These are phyloP conservation scores for Petromus typicus DNA, from an alignment of 2,113 vertebrate genomes.

Conservation along the genomic window DNA sequence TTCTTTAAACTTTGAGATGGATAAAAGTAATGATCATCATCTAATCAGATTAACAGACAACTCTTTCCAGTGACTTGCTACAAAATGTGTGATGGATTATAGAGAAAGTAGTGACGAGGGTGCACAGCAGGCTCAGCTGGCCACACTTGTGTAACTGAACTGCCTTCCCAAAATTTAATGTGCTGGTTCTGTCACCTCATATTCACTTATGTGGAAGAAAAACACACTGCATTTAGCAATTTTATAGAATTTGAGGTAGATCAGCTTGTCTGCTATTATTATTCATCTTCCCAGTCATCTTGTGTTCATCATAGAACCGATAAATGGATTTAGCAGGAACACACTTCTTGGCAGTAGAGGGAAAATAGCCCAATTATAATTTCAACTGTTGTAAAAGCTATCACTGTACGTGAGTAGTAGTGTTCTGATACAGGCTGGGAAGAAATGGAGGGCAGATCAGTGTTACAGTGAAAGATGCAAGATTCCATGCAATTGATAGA, in stretches of 20 bases:
- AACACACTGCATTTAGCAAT: conserved; percentile 58
- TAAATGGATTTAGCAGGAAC: conserved; percentile 55
- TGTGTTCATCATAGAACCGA: neutral
- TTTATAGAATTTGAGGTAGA: conserved; percentile 63
- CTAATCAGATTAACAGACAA: conserved; percentile 26
- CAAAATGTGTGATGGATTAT: conserved; percentile 1
- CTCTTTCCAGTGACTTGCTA: neutral
- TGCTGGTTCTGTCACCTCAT: neutral
- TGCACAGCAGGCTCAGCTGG: neutral
- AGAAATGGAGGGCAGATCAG: conserved; percentile 5
- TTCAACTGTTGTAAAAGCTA: conserved; percentile 35
- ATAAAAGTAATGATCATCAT: neutral
- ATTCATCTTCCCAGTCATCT: conserved; percentile 1
- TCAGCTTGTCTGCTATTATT: conserved; percentile 57
- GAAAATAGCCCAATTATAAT: conserved; percentile 56
- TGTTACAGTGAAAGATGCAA: neutral
- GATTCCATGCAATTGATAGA: neutral
- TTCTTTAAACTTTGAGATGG: neutral
- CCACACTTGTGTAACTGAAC: neutral
- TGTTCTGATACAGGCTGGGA: neutral
- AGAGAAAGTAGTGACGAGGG: neutral
- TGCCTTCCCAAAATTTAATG: neutral
- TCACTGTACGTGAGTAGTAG: neutral
- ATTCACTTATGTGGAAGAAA: conserved; percentile 65
- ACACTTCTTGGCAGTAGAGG: neutral